Conservation (phyloP, 2,888 invertebrate genomes). For the Hyposoter dolosus region DNA sequence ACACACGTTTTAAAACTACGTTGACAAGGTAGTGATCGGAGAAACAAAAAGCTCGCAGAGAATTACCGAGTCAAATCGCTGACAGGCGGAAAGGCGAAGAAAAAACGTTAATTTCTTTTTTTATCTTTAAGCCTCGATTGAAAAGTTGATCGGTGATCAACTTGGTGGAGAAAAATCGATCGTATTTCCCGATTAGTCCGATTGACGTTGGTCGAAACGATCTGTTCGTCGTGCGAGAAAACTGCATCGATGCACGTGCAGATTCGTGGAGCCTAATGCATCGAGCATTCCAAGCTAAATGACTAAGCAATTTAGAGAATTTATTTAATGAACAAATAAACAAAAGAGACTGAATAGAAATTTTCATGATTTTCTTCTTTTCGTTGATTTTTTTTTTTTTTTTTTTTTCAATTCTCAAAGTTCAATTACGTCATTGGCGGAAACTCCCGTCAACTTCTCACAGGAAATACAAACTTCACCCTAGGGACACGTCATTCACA, state of each 20-base stretch:
- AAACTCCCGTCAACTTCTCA: constrained; percentile 7
- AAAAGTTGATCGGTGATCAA: constrained; percentile 20
- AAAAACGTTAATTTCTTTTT: constrained; percentile 9
- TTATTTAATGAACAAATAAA: neutral
- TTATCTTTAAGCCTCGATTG: neutral
- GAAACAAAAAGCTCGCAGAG: neutral
- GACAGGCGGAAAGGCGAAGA: neutral
- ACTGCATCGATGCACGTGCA: neutral
- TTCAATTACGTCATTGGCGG: neutral
- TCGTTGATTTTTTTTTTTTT: neutral
- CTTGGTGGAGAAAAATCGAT: constrained; percentile 30
- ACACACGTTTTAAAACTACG: constrained; percentile 1
- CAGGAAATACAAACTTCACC: constrained; percentile 20
- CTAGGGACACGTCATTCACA: constrained; percentile 3
- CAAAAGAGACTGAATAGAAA: neutral
- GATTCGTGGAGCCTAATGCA: neutral
- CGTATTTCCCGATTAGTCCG: constrained; percentile 39
- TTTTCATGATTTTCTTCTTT: neutral
- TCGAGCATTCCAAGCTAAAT: neutral
- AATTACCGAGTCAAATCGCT: constrained; percentile 16
- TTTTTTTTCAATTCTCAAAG: neutral
- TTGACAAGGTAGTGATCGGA: neutral
- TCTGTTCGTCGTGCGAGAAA: neutral
- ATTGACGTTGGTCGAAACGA: constrained; percentile 42
- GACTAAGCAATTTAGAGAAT: neutral